phyloP scores from a whole-genome alignment of 1,140 invertebrate genomes.

The Eulimnadia texana region DNA sequence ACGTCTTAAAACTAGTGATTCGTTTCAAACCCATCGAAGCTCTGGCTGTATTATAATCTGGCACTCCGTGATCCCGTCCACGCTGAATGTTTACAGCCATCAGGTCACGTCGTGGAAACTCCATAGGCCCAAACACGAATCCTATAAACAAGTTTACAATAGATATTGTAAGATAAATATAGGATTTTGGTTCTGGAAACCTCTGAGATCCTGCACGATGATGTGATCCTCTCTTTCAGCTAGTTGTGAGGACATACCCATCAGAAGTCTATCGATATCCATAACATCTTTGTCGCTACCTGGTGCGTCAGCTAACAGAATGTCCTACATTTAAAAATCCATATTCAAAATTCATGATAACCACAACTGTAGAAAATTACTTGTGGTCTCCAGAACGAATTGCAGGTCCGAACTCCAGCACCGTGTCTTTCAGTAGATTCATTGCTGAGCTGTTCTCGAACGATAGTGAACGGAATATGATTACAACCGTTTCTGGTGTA shows the following conservation, averaged over 20 bases:
- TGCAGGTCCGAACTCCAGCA: conserved; percentile 41
- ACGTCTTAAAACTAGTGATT: conserved; percentile 25
- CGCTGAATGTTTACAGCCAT: conserved; percentile 51
- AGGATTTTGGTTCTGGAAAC: conserved; percentile 26
- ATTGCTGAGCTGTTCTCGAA: conserved; percentile 4
- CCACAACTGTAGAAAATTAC: conserved; percentile 25
- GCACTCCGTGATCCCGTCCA: conserved; percentile 48
- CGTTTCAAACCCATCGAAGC: conserved; percentile 33
- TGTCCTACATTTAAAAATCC: conserved; percentile 8
- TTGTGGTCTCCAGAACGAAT: conserved; percentile 47
- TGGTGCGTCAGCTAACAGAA: not conserved
- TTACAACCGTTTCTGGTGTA: conserved; percentile 18
- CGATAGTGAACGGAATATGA: conserved; percentile 2
- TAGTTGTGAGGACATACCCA: conserved; percentile 44
- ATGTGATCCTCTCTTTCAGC: conserved; percentile 47
- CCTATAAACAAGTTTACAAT: conserved; percentile 23
- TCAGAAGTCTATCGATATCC: conserved; percentile 42
- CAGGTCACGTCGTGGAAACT: conserved; percentile 49
- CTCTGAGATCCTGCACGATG: conserved; percentile 47
- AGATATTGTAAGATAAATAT: not conserved
- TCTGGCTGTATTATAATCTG: conserved; percentile 47
- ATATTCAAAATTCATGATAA: conserved; percentile 8
- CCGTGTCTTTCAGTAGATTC: conserved; percentile 16
- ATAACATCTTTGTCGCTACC: conserved; percentile 19
- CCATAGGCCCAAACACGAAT: conserved; percentile 47